Base-by-base conservation (phyloP, 1,140 invertebrate genomes). In the Andricus grossulariae region DNA sequence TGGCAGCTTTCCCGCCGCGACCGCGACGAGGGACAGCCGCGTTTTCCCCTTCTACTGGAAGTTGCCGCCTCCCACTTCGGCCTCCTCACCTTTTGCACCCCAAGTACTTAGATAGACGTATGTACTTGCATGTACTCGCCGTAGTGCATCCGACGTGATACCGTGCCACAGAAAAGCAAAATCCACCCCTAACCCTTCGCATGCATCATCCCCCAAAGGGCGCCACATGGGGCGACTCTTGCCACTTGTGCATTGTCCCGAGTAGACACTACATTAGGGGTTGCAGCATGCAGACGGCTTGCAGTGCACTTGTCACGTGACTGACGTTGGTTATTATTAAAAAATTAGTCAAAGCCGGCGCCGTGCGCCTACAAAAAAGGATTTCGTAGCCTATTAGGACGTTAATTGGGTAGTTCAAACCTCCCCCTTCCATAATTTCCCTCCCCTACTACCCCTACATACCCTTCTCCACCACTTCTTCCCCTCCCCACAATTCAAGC, bases 211-310 rank as follows among this genome's bases (percentile, higher is more conserved):
- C 57, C 57, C 15, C 25, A 66, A 66, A 66, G 57, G 21, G 25
- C 60, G 25, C 39, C 60, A 32, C 60, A 32, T 21, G 15, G 32
- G 16, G 15, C 21, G 25, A 66, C 60, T 66, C 60, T 45, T 66
- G 60, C 39, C 60, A 66, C 60, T 66, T 15, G 60, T 66, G 60
- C 60, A 39, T 45, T 66, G 60, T 66, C 60, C n/a, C 15, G 60
- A 66, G n/a, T 32, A 66, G 60, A 66, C 60, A 39, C 60, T 39
- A 66, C 57, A 66, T 66, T 66, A 66, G 39, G 60, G 21, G 60
- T 45, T 45, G 39, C 39, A 45, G 39, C 8, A 45, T n/a, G 60
- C 60, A 66, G 60, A 66, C 60, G 13, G 39, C 60, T 66, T 66
- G 60, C 60, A 39, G 25, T 32, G 32, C 60, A 66, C 60, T 66